Conservation (phyloP, 2,797 vertebrate genomes). For the Gambusia yucatana region DNA sequence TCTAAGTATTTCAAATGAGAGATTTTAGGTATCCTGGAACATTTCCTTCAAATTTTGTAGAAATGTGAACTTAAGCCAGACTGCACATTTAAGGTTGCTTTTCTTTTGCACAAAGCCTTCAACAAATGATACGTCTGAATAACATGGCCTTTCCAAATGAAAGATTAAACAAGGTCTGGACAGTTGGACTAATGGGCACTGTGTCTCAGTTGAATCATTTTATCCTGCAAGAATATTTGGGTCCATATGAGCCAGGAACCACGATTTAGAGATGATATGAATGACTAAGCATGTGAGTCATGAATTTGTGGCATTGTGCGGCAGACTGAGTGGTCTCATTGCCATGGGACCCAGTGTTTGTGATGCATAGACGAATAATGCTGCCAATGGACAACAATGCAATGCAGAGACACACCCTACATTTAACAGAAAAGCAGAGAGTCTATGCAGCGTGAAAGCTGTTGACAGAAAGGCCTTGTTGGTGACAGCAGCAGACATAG, state of each 20-base stretch:
- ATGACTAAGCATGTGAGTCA: constrained; percentile 10
- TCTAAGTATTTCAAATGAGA: not conserved
- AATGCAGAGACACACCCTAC: not conserved
- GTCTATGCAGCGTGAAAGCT: constrained; percentile 33
- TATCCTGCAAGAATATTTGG: not conserved
- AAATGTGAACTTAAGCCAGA: not conserved
- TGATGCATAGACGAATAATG: constrained; percentile 1
- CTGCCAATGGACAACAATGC: not conserved
- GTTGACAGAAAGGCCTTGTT: constrained; percentile 44
- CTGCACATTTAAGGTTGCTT: not conserved
- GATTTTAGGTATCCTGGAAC: not conserved
- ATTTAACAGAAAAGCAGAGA: constrained; percentile 7
- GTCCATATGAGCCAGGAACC: not conserved
- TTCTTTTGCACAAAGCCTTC: constrained; percentile 7
- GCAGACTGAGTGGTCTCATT: constrained; percentile 10
- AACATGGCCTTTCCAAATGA: constrained; percentile 11
- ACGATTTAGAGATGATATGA: not conserved
- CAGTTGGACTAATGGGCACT: not conserved
- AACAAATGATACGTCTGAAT: constrained; percentile 14
- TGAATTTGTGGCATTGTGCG: constrained; percentile 1
- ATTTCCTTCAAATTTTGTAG: not conserved
- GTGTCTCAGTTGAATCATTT: constrained; percentile 19
- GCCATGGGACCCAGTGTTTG: not conserved
- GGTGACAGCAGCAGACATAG: constrained; percentile 32
- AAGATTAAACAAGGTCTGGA: constrained; percentile 13